These are phyloP conservation scores for Equus quagga DNA, from an alignment of 2,113 vertebrate species.

Conservation along the genomic window DNA sequence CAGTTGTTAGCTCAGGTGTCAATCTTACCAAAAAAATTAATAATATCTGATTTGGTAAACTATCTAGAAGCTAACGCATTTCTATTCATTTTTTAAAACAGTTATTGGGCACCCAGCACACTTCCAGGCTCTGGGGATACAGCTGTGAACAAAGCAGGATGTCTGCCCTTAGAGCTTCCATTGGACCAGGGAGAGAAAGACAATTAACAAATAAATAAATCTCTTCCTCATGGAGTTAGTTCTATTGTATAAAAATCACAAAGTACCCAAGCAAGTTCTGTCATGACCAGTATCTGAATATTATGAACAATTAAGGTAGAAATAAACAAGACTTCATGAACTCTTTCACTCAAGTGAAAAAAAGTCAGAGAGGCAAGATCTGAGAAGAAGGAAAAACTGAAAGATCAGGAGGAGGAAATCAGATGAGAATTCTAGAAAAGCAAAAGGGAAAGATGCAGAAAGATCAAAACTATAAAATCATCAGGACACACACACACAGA, in stretches of 20 bases:
- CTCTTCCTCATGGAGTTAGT: background rate
- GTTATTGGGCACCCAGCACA: background rate
- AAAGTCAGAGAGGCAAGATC: background rate
- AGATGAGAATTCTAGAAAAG: background rate
- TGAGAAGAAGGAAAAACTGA: background rate
- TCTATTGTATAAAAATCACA: background rate
- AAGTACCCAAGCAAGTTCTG: background rate
- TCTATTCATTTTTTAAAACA: background rate
- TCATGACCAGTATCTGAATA: background rate
- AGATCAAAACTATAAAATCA: background rate
- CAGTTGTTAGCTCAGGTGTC: too few species aligned
- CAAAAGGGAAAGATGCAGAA: background rate
- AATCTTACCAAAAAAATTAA: background rate
- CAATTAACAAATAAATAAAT: background rate
- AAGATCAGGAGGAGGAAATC: background rate
- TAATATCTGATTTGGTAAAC: background rate
- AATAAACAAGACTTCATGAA: slow-evolving; percentile 16
- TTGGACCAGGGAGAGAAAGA: background rate
- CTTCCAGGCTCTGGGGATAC: background rate
- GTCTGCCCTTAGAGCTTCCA: background rate
- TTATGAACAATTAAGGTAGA: background rate
- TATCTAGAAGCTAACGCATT: background rate
- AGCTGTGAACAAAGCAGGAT: background rate
- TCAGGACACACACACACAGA: background rate
- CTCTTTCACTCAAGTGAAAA: background rate